phyloP scores from a whole-genome alignment of 2,113 vertebrate species.

The Cyanistes caeruleus region DNA sequence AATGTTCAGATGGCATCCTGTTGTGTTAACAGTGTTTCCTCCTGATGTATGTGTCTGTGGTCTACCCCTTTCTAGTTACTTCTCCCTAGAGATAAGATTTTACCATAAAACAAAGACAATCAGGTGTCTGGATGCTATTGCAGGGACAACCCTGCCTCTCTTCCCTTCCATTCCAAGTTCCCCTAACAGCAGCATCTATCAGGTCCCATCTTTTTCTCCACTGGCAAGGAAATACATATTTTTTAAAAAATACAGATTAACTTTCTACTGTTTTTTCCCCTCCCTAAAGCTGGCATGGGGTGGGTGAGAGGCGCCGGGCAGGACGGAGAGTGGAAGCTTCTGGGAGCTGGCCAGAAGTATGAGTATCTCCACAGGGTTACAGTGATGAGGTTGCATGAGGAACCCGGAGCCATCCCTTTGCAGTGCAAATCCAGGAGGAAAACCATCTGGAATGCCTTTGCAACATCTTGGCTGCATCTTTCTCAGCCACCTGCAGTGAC shows the following conservation, averaged over 20 bases:
- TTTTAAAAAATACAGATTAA: background rate
- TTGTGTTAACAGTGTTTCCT: background rate
- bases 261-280: background rate
- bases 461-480: background rate
- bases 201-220: background rate
- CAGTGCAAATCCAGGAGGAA: background rate
- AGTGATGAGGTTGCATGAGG: background rate
- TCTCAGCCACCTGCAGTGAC: background rate
- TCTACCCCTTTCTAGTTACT: background rate
- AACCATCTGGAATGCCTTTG: fast-evolving
- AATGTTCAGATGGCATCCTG: background rate
- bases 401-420: fast-evolving
- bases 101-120: background rate
- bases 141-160: background rate
- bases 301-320: background rate
- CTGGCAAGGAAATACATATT: background rate
- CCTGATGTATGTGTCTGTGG: background rate
- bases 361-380: background rate
- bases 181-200: background rate
- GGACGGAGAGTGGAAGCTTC: background rate
- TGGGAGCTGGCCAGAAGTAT: background rate
- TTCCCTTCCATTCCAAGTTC: background rate
- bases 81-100: background rate
- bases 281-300: background rate
- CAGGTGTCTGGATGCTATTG: background rate